phyloP scores from a whole-genome alignment of 2,113 vertebrate species.

The Perognathus longimembris region DNA sequence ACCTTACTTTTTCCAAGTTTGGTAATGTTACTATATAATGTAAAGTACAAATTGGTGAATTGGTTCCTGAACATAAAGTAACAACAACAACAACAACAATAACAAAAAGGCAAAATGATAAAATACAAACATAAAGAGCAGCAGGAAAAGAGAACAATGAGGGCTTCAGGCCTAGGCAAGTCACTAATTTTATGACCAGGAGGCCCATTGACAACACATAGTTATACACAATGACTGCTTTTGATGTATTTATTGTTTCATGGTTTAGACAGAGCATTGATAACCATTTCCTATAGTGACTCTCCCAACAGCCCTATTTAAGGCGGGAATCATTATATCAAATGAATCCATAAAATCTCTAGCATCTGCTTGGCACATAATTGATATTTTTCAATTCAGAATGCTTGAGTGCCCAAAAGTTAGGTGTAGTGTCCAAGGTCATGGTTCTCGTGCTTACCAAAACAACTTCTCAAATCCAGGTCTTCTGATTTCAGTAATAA shows the following conservation, averaged over 20 bases:
- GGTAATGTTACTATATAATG: constrained; percentile 50
- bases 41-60: constrained; percentile 1
- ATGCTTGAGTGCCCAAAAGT: background rate
- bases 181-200: background rate
- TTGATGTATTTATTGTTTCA: background rate
- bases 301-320: background rate
- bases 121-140: background rate
- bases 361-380: background rate
- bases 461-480: background rate
- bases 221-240: background rate
- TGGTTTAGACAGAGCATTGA: background rate
- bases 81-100: background rate
- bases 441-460: background rate
- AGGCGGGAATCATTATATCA: constrained; percentile 6
- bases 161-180: background rate
- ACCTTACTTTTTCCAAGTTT: constrained; percentile 41
- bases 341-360: background rate
- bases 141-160: background rate
- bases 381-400: background rate
- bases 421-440: constrained; percentile 2
- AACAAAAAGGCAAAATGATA: background rate
- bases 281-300: background rate
- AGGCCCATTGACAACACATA: background rate
- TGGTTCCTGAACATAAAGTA: constrained; percentile 24
- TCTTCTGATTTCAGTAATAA: background rate